Evolutionary conservation across 2,888 invertebrate species (phyloP), one percentile per base, ranked within the genome.

Genomic region (Parnassius glacialis): DNA sequence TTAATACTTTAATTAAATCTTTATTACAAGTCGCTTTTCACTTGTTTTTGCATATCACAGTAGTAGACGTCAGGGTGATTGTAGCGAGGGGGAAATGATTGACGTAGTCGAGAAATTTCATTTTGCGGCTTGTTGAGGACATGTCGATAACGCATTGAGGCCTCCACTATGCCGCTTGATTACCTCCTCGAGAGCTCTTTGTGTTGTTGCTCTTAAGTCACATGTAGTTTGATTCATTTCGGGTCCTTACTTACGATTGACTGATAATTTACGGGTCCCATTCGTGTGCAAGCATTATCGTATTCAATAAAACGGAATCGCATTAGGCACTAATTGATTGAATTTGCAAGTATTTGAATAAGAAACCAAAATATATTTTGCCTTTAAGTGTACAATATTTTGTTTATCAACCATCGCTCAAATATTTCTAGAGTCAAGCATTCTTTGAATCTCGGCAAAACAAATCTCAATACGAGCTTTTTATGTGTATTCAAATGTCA

Each of bases 401-500:
- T 16, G 57, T 52, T 64, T 60, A 64, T 64, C 63, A 59, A 53
- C 63, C 59, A 64, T 64, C 63, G 63, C 52, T 64, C 63, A 62
- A 67, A 54, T 55, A 58, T 64, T 57, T 61, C 58, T 59, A 59
- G 64, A 61, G 16, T 44, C 58, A 66, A 66, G 65, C 75, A 77
- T 76, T 74, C 77, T 71, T 76, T 72, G 69, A 66, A 71, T 67
- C 75, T 59, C 59, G 51, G 61, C 62, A 59, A 66, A 66, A 85
- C 85, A 86, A 84, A 84, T 85, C 83, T 74, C 75, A 75, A 79
- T 78, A 80, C 79, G 80, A 83, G 79, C 79, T 84, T 84, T 85
- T 87, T 85, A 78, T 84, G 81, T 83, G 90, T 87, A 90, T 91
- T 91, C 90, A 90, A 86, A 86, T 88, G 91, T 91, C 91, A 91